Base-by-base conservation (phyloP, 2,113 vertebrate genomes). In the Rhinogobius similis region DNA sequence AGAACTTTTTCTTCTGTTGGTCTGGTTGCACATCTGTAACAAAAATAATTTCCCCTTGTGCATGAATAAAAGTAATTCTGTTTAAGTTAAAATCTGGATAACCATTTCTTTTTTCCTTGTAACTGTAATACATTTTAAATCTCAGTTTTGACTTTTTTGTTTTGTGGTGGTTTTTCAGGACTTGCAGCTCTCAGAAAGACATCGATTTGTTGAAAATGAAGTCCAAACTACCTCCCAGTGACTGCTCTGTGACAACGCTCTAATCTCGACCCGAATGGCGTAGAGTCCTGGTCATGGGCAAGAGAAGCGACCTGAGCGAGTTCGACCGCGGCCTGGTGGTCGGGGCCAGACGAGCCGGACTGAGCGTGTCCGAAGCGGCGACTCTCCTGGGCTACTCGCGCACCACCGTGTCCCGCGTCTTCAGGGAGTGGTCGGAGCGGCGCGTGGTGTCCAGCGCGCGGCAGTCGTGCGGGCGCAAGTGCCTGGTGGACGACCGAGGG, bases 241-340 rank as follows among this genome's bases (percentile, higher is more conserved):
- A 14, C 21, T 11, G 10, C 21, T 24, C 21, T 55, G 3, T 13
- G 12, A 53, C 23, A 3, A 0, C 18, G 43, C 4, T 16, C 43
- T 46, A 18, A 46, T 6, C 16, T 1, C 43, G n/a, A n/a, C n/a
- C n/a, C n/a, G n/a, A n/a, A n/a, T n/a, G n/a, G n/a, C n/a, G 2
- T 16, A 18, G 12, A 13, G 27, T 56, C 24, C 5, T 14, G 11
- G 7, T 9, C 6, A 36, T 62, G 59, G 59, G 29, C 11, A 62
- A 62, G 59, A 62, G 23, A 5, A 58, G 55, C 20, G 29, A 62
- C n/a, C n/a, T 62, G n/a, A 62, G 29, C 10, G 59, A 39, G 10
- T 62, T 62, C 11, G 18, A 62, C 18, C 36, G 59, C 4, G 36
- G 59, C 10, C 5, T 62, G 59, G 59, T 39, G 29, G 59, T 62